phyloP scores from a whole-genome alignment of 2,113 vertebrate genomes.

The Amblyopsis rosae region DNA sequence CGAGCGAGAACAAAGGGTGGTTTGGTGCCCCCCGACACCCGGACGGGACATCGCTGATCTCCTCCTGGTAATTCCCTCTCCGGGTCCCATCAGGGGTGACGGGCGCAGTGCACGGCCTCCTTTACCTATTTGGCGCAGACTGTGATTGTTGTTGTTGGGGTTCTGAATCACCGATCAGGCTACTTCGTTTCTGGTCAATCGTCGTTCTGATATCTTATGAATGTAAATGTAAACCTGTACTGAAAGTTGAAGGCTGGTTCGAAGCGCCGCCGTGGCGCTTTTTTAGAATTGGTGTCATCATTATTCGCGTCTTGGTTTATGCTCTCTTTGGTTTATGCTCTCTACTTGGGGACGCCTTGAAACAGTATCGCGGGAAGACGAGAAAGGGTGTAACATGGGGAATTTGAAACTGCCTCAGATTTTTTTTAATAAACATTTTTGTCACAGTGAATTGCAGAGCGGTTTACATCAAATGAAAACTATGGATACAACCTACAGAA shows the following conservation, averaged over 20 bases:
- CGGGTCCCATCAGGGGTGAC: constrained; percentile 39
- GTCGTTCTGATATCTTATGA: neutral
- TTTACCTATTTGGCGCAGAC: neutral
- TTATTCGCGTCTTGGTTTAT: constrained; percentile 2
- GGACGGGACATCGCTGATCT: constrained; percentile 48
- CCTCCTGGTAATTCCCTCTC: constrained; percentile 50
- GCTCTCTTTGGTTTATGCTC: constrained; percentile 2
- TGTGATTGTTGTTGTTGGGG: neutral
- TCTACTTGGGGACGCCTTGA: constrained; percentile 65
- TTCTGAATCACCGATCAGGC: neutral
- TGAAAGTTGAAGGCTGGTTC: too few relatives aligned
- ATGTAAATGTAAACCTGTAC: too few relatives aligned
- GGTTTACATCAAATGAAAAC: constrained; percentile 34
- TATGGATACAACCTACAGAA: constrained; percentile 8
- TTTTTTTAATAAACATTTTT: constrained; percentile 66
- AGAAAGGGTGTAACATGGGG: constrained; percentile 41
- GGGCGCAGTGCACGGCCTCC: constrained; percentile 27
- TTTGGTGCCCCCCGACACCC: constrained; percentile 40
- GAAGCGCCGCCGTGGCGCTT: neutral
- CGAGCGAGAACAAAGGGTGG: constrained; percentile 56
- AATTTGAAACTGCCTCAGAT: constrained; percentile 70
- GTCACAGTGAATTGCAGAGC: constrained; percentile 39
- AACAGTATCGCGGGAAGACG: constrained; percentile 55
- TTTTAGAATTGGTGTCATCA: constrained; percentile 1
- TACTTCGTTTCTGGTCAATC: neutral